Base-by-base conservation (phyloP, 2,888 invertebrate genomes). In the Caprella mutica region DNA sequence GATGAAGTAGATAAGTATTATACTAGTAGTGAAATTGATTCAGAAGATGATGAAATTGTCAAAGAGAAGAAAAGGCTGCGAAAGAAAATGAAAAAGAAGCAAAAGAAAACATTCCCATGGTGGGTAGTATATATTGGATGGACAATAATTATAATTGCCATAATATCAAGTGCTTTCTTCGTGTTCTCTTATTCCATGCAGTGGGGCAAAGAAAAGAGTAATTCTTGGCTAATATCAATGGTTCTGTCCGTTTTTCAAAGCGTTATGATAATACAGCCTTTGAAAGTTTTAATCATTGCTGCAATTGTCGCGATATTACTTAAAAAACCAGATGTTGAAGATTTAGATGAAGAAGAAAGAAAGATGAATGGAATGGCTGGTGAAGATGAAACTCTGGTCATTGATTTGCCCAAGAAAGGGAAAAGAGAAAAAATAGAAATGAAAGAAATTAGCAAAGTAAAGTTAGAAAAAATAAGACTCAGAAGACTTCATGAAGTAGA, bases 171-270 rank as follows among this genome's bases (percentile, higher is more conserved):
- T 0, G 68, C 68, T 0, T 67, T 71, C n/a, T 70, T 74, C 63
- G 72, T 72, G 33, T 69, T 70, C n/a, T 70, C 72, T 61, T 74
- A 72, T 61, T 73, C 72, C 8, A 69, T 75, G 56, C 66, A 65
- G 64, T 75, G 74, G 66, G 71, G 71, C 17, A 72, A 74, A 54
- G 66, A 67, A 2, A 73, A 71, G 59, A 69, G 69, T 53, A 68
- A 69, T 56, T 71, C 73, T 59, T 75, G 75, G 75, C 71, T 75
- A n/a, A 69, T 72, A 3, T 72, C 74, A 9, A 70, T 74, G 70
- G 43, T 73, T 54, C 66, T 74, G 3, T 71, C 73, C n/a, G 71
- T 74, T 67, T 67, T 73, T 53, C 68, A 70, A 29, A 72, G 72
- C 3, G 69, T 75, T 17, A 69, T 74, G 66, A 59, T 75, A 23